Evolutionary conservation across 2,888 invertebrate genomes (phyloP), one percentile per base, ranked within the genome.

Genomic region (Brassicogethes aeneus): DNA sequence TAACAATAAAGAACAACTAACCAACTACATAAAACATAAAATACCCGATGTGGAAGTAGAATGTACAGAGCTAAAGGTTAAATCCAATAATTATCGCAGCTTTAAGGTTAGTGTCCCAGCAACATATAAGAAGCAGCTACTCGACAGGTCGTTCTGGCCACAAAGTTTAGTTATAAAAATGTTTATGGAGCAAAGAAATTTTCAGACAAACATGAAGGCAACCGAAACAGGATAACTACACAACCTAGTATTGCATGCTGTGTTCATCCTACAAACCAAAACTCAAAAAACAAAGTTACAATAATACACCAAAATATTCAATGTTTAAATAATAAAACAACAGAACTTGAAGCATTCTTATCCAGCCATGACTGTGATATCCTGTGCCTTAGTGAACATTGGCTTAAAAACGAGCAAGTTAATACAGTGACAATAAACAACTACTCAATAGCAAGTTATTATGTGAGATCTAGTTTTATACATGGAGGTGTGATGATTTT

Each of bases 41-140:
- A 10, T 33, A 5, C 33, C 33, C 5, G 12, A 10, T 33, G 12
- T 33, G 7, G 13, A 33, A 5, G 13, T 33, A 10, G 33, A 33
- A 5, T 33, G 33, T 33, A 13, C 10, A 13, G 33, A 33, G 12
- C 5, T 33, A 5, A 33, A 10, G 5, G 33, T 33, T 5, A 7
- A 12, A 3, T 33, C 33, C 7, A 3, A 13, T 8, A 8, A 5
- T 5, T 33, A 33, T 13, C 10, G 13, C n/a, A 33, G 33, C 13
- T 33, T 33, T 33, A 33, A 33, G 12, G 12, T 33, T 12, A 12
- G 33, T 13, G 13, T 33, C 7, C 33, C 33, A 12, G 33, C 33
- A 5, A 33, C 10, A 10, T 5, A 12, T 8, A 33, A 33, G 12
- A 8, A 5, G 33, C 5, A 33, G 7, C 5, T 33, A 13, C 33